These are phyloP conservation scores for Styela clava DNA, from an alignment of 23 tunicate species.

Conservation along the genomic window DNA sequence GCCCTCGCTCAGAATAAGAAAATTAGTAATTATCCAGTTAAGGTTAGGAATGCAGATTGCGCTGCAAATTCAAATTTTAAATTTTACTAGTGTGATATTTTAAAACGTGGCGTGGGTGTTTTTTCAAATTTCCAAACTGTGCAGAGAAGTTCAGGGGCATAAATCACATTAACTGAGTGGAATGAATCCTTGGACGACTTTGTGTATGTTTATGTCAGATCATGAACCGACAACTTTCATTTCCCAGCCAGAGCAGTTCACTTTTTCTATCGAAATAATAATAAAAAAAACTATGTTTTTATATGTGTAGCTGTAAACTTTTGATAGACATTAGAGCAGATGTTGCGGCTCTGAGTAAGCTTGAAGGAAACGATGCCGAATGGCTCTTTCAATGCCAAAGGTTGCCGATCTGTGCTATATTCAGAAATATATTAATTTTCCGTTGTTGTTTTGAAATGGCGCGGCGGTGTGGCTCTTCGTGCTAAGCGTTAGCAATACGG, in stretches of 20 bases:
- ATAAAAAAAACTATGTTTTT: neutral
- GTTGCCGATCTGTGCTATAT: too few relatives aligned
- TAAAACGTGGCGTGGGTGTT: too few relatives aligned
- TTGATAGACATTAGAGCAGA: neutral
- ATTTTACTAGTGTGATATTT: too few relatives aligned
- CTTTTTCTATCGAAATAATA: neutral
- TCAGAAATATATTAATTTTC: too few relatives aligned
- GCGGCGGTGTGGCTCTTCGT: too few relatives aligned
- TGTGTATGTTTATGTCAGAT: neutral
- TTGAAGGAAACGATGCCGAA: neutral
- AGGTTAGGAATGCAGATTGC: too few relatives aligned
- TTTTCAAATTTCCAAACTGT: neutral
- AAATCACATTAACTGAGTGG: constrained; percentile 4
- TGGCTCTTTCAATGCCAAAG: constrained; percentile 6
- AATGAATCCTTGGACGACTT: neutral
- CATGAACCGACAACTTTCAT: neutral
- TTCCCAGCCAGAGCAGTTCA: neutral
- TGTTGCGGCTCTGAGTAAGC: too few relatives aligned
- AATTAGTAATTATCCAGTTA: too few relatives aligned
- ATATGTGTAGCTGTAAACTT: neutral
- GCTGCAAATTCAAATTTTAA: too few relatives aligned
- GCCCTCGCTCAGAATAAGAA: too few relatives aligned
- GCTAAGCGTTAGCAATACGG: too few relatives aligned
- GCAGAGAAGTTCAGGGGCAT: neutral
- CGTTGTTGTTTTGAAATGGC: too few relatives aligned